These are phyloP conservation scores for Nixonia krombeini DNA, from an alignment of 1,140 invertebrate species.

Conservation along the genomic window DNA sequence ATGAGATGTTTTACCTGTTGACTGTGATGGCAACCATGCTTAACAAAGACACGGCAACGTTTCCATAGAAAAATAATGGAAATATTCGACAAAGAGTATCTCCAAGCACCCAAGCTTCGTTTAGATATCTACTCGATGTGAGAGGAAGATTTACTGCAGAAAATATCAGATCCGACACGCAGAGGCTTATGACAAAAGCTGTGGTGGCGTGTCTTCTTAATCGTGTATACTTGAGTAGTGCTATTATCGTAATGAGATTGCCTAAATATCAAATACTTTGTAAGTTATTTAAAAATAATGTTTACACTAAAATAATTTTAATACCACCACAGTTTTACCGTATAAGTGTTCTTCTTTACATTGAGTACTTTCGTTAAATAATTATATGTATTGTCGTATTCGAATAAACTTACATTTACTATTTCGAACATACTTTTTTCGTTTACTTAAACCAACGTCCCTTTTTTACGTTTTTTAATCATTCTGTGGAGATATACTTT, in stretches of 20 bases:
- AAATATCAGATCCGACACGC: conserved; percentile 88
- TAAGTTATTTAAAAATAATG: background rate
- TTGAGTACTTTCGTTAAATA: no score
- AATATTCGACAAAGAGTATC: conserved; percentile 85
- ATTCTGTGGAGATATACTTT: no score
- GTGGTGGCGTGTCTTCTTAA: conserved; percentile 87
- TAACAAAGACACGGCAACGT: conserved; percentile 87
- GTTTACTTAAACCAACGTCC: no score
- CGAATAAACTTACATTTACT: no score
- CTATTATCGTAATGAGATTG: conserved; percentile 85
- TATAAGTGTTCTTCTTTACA: no score
- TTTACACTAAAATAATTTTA: no score
- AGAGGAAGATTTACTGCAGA: conserved; percentile 87
- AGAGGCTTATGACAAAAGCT: conserved; percentile 88
- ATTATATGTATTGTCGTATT: no score
- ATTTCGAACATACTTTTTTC: no score
- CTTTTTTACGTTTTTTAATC: no score
- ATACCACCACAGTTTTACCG: no score
- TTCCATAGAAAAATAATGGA: conserved; percentile 91
- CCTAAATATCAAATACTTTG: conserved; percentile 73
- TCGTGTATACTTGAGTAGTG: conserved; percentile 81
- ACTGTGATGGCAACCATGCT: conserved; percentile 93
- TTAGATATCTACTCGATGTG: conserved; percentile 85
- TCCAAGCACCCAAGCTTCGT: conserved; percentile 87
- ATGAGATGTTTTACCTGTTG: conserved; percentile 90